Conservation (phyloP, 2,797 vertebrate genomes). For the Alca torda region DNA sequence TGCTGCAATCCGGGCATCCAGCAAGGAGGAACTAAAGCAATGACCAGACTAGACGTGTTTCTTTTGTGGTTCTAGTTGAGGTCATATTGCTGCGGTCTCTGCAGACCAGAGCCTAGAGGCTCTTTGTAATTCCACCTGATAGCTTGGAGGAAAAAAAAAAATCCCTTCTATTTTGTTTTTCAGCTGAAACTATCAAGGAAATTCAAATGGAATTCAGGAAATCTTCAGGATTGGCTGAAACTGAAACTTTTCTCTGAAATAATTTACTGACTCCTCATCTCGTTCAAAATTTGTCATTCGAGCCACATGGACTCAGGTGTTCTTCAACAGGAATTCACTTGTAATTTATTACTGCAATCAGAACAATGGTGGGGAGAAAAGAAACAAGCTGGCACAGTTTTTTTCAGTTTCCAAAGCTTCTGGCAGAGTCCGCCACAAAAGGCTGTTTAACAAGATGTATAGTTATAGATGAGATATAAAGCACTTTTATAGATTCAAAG, state of each 20-base stretch:
- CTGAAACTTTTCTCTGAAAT: background rate
- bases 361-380: background rate
- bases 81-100: background rate
- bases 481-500: background rate
- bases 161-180: accelerated
- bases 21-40: background rate
- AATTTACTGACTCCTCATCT: background rate
- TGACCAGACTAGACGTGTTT: background rate
- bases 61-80: background rate
- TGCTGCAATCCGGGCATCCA: background rate
- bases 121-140: background rate
- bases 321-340: background rate
- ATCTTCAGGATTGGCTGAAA: background rate
- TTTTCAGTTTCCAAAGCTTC: background rate
- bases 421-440: background rate
- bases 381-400: background rate
- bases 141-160: background rate
- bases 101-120: background rate
- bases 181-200: background rate
- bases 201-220: background rate
- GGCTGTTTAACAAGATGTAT: background rate
- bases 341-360: background rate
- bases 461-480: background rate
- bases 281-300: background rate
- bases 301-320: background rate